Conservation (phyloP, 1,140 invertebrate species). For the Kradibia gibbosae region DNA sequence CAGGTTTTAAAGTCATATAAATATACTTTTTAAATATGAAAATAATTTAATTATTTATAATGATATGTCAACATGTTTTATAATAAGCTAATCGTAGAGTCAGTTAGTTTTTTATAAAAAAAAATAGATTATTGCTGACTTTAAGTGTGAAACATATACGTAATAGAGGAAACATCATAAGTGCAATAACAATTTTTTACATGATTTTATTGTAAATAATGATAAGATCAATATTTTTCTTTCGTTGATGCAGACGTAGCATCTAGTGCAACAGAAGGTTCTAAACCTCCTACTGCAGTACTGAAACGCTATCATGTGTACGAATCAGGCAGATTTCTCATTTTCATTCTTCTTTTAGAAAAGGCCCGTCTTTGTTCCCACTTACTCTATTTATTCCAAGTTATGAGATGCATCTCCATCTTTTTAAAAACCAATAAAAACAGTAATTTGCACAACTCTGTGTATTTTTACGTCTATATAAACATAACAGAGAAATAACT, state of each 20-base stretch:
- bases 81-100: too few relatives aligned
- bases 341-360: not conserved
- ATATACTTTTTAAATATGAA: too few relatives aligned
- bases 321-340: constrained; percentile 14
- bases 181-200: not conserved
- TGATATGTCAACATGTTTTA: too few relatives aligned
- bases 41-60: too few relatives aligned
- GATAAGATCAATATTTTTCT: not conserved
- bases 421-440: not conserved
- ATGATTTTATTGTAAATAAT: not conserved
- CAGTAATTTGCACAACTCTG: too few relatives aligned
- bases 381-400: too few relatives aligned
- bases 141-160: not conserved
- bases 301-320: not conserved
- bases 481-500: too few relatives aligned
- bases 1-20: too few relatives aligned
- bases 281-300: not conserved
- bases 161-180: not conserved
- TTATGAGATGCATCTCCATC: not conserved
- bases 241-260: not conserved
- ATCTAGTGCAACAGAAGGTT: not conserved
- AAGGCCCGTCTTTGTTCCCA: constrained; percentile 5
- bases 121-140: too few relatives aligned
- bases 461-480: too few relatives aligned
- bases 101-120: too few relatives aligned